Base-by-base conservation (phyloP, 2,797 vertebrate species). In the Pangasius krempfi region DNA sequence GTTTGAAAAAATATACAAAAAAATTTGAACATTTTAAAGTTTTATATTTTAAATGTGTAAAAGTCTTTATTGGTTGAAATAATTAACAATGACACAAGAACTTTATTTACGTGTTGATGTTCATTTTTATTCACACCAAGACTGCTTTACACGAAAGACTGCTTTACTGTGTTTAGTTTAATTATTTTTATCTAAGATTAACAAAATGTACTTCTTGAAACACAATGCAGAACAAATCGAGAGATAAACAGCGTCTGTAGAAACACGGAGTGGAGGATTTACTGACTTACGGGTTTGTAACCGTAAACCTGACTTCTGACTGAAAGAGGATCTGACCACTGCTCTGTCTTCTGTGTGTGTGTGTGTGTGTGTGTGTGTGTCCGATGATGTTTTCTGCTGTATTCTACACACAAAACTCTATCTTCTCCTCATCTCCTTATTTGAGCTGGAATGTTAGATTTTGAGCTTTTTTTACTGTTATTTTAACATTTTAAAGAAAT, bases 271-370 rank as follows among this genome's bases (percentile, higher is more conserved):
- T 50, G 44, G 25, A 52, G 78, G 70, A 72, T 62, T 81, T 88
- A 56, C 18, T 70, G 88, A 90, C 25, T 88, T 78, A 85, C 80
- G 86, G 64, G 70, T 66, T 13, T 85, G 88, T 89, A 92, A 91
- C 68, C 50, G 8, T 58, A 79, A 86, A 91, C 90, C 88, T 18
- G 60, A 40, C 47, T 76, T 91, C 81, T 87, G 89, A 88, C 89
- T 92, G 90, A 92, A 86, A 89, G 84, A 89, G 56, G 93, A 95
- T 94, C 92, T 27, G 73, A 86, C n/a, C 20, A 22, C 16, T 50
- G 25, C 7, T 76, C 44, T 40, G 33, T 40, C 25, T 9, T 40
- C 2, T 30, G 81, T 79, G 62, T 66, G 68, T 79, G 83, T 79
- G 83, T 80, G 88, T 86, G 78, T 30, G 68, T 86, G 83, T 33